Evolutionary conservation across 2,113 vertebrate genomes (phyloP), one percentile per base, ranked within the genome.

Genomic region (Amphiprion percula): DNA sequence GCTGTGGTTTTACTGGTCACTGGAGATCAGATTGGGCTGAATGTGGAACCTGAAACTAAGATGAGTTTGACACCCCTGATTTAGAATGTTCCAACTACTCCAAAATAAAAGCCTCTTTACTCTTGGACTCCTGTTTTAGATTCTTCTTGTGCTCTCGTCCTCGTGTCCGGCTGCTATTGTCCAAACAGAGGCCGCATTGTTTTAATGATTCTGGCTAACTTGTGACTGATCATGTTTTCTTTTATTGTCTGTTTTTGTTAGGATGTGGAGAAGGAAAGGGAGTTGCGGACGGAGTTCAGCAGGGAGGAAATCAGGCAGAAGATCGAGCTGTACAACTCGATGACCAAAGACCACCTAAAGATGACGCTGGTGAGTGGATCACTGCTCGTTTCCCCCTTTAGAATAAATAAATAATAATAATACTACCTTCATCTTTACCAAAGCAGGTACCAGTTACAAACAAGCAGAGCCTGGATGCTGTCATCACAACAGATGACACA

Each of bases 181-280:
- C 52, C 26, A 4, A 58, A 61, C 66, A 50, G 44, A 65, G 16
- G 2, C 15, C 4, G 12, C 26, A 2, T 52, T 77, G 63, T 86
- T 59, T 62, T 37, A 6, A 0, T 15, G 28, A 39, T 66, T 2
- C 9, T 0, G 4, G 30, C 24, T 33, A 60, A 28, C 47, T 44
- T 52, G 39, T 79, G 66, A 69, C 67, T 83, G 44, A 64, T 41
- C 61, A 3, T 10, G 17, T 76, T 73, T 66, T 28, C 41, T 63
- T 58, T 33, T 21, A 1, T 55, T 83, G 70, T 74, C n/a, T 74
- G 23, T 30, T 28, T 2, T 89, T 81, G 91, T 52, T 64, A 99
- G 98, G 97, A 98, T 98, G 97, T 94, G 90, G 95, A 97, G 91
- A 98, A 97, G 90, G 96, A 97, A 87, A 93, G 88, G 79, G 96